Conservation (phyloP, 2,113 vertebrate genomes). For the Phoenicopterus ruber region DNA sequence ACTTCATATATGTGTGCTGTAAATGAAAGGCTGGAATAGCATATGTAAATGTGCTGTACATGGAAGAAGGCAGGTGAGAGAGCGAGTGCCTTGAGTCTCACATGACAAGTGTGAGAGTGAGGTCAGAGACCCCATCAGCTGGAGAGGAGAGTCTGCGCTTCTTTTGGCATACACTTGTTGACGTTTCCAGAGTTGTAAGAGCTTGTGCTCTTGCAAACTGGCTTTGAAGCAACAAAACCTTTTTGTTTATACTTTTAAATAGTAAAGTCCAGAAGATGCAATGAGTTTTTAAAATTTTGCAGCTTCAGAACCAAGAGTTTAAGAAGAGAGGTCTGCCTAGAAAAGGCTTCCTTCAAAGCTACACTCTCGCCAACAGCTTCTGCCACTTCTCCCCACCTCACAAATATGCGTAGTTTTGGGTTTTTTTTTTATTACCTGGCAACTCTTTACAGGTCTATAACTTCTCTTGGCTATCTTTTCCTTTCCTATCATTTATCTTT, state of each 20-base stretch:
- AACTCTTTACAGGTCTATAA: background rate
- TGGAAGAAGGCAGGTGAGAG: background rate
- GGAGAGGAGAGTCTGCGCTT: background rate
- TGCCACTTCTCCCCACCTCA: background rate
- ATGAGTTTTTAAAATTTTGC: background rate
- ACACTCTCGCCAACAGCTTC: background rate
- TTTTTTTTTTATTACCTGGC: background rate
- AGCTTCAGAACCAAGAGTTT: background rate
- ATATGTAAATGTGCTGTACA: background rate
- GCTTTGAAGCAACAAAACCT: background rate
- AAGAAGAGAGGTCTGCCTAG: background rate
- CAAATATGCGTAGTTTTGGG: background rate
- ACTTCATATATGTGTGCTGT: background rate
- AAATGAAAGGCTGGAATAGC: background rate
- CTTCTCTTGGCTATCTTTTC: background rate
- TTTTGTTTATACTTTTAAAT: background rate
- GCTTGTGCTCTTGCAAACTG: background rate
- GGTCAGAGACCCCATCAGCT: background rate
- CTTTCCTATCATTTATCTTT: slow-evolving; percentile 16
- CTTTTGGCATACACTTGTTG: background rate
- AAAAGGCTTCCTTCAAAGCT: background rate
- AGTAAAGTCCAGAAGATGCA: background rate
- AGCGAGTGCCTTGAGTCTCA: background rate
- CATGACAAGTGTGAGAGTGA: background rate
- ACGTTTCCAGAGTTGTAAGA: background rate